Conservation (phyloP, 2,888 invertebrate species). For the Odontocolon sp. region DNA sequence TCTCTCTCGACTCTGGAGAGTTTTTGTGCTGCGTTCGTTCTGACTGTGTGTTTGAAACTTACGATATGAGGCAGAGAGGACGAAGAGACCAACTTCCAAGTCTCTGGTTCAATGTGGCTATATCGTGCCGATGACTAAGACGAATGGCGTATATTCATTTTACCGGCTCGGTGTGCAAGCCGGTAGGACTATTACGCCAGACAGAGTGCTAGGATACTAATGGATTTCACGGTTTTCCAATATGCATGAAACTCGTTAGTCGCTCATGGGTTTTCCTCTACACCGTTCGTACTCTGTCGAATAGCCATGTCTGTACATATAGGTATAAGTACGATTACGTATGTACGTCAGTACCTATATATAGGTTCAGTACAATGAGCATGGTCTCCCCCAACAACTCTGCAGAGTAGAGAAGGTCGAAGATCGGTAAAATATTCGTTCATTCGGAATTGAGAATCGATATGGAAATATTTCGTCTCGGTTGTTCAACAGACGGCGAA, state of each 20-base stretch:
- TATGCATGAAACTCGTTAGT: conserved; percentile 57
- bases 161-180: conserved; percentile 43
- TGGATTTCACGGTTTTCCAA: conserved; percentile 57
- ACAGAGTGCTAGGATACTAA: conserved; percentile 43
- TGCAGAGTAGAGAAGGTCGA: neutral
- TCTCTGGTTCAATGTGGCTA: conserved; percentile 22
- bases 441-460: neutral
- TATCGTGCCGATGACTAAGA: conserved; percentile 68
- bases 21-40: conserved; percentile 14
- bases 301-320: neutral
- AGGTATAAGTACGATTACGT: neutral
- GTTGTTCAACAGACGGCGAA: conserved; percentile 7
- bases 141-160: conserved; percentile 75
- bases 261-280: conserved; percentile 4
- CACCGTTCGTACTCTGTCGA: neutral
- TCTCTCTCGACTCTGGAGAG: conserved; percentile 30
- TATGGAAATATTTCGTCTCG: conserved; percentile 29
- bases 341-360: neutral
- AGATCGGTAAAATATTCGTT: conserved; percentile 12
- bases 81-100: conserved; percentile 33
- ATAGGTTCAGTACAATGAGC: neutral
- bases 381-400: neutral
- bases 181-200: neutral
- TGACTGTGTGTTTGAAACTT: conserved; percentile 2
- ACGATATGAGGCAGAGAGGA: conserved; percentile 7